phyloP scores from a whole-genome alignment of 2,888 invertebrate genomes.

The Ornithoptera alexandrae region DNA sequence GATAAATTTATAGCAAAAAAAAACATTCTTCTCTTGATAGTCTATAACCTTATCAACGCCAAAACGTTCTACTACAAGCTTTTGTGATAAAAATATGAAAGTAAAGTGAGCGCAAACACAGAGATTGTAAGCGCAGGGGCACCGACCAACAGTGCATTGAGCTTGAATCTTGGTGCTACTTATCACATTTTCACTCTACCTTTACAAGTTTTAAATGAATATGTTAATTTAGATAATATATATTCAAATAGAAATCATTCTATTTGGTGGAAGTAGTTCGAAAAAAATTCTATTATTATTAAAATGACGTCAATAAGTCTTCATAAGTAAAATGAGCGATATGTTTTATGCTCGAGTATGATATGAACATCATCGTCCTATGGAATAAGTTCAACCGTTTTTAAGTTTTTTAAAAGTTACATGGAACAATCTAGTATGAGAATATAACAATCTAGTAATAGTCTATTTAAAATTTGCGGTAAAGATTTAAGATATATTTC shows the following conservation, averaged over 20 bases:
- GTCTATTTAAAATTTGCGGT: no score
- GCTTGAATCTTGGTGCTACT: background rate
- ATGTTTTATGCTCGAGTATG: no score
- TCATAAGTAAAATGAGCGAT: no score
- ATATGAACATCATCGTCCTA: no score
- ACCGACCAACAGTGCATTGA: conserved; percentile 20
- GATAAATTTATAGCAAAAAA: background rate
- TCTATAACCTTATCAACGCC: background rate
- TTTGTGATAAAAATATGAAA: conserved; percentile 8
- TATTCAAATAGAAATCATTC: background rate
- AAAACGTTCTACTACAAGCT: background rate
- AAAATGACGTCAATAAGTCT: no score
- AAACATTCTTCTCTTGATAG: background rate
- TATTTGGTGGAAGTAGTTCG: no score
- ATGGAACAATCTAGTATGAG: no score
- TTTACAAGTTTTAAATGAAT: background rate
- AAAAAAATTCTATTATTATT: no score
- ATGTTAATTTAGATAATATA: background rate
- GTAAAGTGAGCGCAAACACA: conserved; percentile 3
- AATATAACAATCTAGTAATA: no score
- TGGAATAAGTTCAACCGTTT: no score
- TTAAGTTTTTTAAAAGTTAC: no score
- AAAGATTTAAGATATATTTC: no score
- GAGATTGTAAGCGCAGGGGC: conserved; percentile 4
- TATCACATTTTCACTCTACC: conserved; percentile 8